Conservation (phyloP, 2,888 invertebrate species). For the Dryococelus australis region DNA sequence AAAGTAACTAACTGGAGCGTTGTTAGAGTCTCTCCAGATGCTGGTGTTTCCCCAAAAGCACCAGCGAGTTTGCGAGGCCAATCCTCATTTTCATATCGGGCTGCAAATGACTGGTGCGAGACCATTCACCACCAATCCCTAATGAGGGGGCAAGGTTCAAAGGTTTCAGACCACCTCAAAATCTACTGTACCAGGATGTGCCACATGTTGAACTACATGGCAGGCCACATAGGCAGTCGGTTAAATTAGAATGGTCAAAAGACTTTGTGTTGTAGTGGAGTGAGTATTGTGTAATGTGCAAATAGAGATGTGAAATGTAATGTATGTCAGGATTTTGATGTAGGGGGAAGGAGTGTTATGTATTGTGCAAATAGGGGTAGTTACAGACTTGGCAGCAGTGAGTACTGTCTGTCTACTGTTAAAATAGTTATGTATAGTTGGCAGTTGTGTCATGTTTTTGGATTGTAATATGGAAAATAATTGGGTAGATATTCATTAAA, state of each 20-base stretch:
- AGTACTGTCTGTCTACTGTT: too few relatives aligned
- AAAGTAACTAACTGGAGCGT: not conserved
- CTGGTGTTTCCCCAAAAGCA: not conserved
- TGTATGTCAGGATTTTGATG: too few relatives aligned
- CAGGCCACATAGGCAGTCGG: not conserved
- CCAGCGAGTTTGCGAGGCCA: not conserved
- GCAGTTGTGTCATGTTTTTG: too few relatives aligned
- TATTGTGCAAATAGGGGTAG: not conserved
- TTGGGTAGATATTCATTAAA: too few relatives aligned
- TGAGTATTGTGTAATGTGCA: too few relatives aligned
- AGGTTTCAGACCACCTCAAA: not conserved
- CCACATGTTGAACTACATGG: not conserved
- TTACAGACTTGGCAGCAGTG: too few relatives aligned
- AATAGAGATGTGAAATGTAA: too few relatives aligned
- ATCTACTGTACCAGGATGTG: too few relatives aligned
- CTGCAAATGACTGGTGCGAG: too few relatives aligned
- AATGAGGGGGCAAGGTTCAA: not conserved
- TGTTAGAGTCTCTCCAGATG: not conserved
- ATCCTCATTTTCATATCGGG: not conserved
- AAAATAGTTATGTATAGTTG: too few relatives aligned
- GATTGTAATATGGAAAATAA: too few relatives aligned
- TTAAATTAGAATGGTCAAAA: not conserved
- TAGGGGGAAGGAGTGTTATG: not conserved
- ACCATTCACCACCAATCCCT: not conserved
- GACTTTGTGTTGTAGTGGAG: not conserved